Percentiles rank a stretch among this genome's conserved stretches.
Evolutionary conservation across 2,113 vertebrate genomes (phyloP).

Genomic region (Equus quagga): DNA sequence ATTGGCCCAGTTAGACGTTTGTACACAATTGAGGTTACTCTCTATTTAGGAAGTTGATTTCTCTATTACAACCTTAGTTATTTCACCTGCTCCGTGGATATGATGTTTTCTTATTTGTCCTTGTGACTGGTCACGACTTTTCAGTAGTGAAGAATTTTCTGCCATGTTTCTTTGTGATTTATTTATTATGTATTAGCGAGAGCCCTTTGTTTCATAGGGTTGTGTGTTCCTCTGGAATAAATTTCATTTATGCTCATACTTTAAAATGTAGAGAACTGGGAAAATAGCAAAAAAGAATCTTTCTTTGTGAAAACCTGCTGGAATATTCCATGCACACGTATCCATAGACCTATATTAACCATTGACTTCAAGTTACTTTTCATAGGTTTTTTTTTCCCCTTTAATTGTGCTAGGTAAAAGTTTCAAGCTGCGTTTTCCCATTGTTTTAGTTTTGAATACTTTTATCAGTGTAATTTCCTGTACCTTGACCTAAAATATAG

Average conservation of each 20-base stretch:
- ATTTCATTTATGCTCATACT: background rate
- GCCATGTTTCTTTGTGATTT: background rate
- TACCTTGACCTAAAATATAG: conserved; percentile 72
- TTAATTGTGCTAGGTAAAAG: conserved; percentile 74
- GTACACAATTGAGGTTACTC: background rate
- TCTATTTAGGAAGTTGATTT: background rate
- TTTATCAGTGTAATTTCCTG: conserved; percentile 79
- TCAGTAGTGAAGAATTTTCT: background rate
- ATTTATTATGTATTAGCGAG: background rate
- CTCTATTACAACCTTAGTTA: background rate
- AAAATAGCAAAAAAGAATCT: background rate
- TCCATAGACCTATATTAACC: background rate
- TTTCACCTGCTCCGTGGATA: background rate
- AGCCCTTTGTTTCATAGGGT: background rate
- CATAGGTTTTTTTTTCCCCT: background rate
- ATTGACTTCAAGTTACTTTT: background rate
- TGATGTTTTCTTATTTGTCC: background rate
- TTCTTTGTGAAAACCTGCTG: background rate
- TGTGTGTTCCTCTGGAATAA: background rate
- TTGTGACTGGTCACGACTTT: background rate
- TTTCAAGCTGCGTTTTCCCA: conserved; percentile 72
- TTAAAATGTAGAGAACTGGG: background rate
- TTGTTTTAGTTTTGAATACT: conserved; percentile 81
- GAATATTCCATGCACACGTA: background rate
- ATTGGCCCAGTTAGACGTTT: background rate